Evolutionary conservation across 1,140 invertebrate species (phyloP), one percentile per base, ranked within the genome.

Genomic region (Aphis gossypii): DNA sequence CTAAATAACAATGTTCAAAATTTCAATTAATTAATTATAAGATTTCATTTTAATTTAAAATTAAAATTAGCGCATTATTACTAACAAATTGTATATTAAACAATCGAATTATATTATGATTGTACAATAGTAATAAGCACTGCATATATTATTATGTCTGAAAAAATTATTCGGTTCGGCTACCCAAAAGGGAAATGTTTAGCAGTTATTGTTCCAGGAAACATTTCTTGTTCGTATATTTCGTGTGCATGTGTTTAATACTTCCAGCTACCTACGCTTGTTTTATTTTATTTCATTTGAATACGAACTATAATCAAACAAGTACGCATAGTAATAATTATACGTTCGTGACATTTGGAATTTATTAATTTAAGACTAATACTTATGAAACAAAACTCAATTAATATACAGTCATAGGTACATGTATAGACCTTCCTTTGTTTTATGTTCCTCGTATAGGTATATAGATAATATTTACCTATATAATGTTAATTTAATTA

Each of bases 171-270:
- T 68, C 60, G 25, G 30, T 76, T 76, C 0, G 30, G n/a, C 14
- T 76, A 76, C 60, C n/a, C 7, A 86, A 86, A 86, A 86, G 84
- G 84, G 84, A 86, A 86, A 86, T 86, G 84, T 86, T 86, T 18
- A 30, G 30, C 44, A 86, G 44, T 41, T 86, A 14, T 86, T 86
- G 25, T n/a, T 48, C 4, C 84, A 46, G 84, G 84, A 86, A 86
- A 86, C 30, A 86, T 18, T 86, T 25, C 11, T 30, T 86, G 44
- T 76, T 76, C 14, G 14, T 46, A 48, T 46, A n/a, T 86, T 41
- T 11, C 25, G 25, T 84, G 21, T 3, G 4, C 18, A 60, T 30
- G 11, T 30, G 44, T 7, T 44, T 83, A 25, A 30, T 25, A 44
- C 7, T 46, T 86, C 41, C 84, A 46, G 44, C 44, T 23, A 46